These are phyloP conservation scores for Ammodramus savannarum DNA, from an alignment of 2,113 vertebrate species.

Conservation along the genomic window DNA sequence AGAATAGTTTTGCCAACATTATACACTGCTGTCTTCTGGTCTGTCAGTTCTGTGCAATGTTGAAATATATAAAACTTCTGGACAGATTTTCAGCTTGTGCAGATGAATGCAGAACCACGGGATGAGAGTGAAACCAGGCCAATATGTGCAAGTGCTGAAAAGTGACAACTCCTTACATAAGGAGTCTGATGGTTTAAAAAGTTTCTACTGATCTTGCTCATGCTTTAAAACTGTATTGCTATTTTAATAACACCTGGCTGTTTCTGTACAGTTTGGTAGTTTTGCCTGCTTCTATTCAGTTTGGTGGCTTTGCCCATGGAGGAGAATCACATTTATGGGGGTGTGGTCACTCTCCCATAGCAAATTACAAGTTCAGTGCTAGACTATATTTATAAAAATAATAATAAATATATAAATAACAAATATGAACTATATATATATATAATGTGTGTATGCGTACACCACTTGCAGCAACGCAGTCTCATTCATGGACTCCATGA, in stretches of 20 bases:
- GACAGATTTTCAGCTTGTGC: neutral
- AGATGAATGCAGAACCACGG: neutral
- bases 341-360: neutral
- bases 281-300: neutral
- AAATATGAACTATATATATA: neutral
- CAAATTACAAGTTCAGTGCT: neutral
- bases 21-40: neutral
- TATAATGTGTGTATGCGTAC: neutral
- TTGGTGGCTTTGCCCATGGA: neutral
- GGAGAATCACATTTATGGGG: neutral
- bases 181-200: neutral
- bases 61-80: neutral
- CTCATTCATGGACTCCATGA: neutral
- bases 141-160: neutral
- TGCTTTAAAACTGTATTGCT: neutral
- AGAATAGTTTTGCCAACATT: neutral
- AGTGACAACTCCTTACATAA: neutral
- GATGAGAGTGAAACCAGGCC: neutral
- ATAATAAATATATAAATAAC: neutral
- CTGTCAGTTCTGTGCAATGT: neutral
- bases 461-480: neutral
- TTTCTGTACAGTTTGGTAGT: neutral
- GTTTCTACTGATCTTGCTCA: neutral
- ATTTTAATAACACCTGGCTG: neutral
- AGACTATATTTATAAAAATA: neutral